phyloP scores from a whole-genome alignment of 2,113 vertebrate genomes.

The Fregetta grallaria region DNA sequence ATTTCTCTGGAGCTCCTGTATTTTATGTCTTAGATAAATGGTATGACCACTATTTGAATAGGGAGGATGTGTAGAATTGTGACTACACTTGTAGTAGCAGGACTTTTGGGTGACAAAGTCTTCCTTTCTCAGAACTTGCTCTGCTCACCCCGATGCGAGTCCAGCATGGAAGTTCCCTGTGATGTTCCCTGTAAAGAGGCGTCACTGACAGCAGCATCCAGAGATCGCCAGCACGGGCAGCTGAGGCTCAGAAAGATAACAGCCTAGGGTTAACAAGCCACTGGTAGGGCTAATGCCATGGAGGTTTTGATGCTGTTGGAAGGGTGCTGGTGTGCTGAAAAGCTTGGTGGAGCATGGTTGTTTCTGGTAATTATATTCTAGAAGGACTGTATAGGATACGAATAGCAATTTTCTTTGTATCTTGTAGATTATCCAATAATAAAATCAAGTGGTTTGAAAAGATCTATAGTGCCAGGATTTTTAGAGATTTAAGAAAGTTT shows the following conservation, averaged over 20 bases:
- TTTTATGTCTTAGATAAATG: neutral
- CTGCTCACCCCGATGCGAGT: fast-evolving
- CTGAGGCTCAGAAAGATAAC: neutral
- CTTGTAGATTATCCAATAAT: neutral
- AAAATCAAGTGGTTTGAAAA: neutral
- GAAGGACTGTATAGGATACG: neutral
- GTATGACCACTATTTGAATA: neutral
- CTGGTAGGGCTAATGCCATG: neutral
- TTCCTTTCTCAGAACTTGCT: neutral
- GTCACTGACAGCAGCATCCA: neutral
- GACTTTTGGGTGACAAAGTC: neutral
- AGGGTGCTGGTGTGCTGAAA: neutral
- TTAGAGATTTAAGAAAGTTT: neutral
- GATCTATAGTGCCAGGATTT: neutral
- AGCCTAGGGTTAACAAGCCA: neutral
- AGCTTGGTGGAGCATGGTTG: fast-evolving
- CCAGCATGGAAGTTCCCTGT: neutral
- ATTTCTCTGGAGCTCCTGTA: neutral
- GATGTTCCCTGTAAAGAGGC: neutral
- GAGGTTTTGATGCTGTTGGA: neutral
- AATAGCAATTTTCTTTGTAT: neutral
- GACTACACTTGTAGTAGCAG: neutral
- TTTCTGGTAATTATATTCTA: neutral
- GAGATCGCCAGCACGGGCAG: fast-evolving
- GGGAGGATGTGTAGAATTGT: neutral